Percentiles rank a stretch among this genome's conserved stretches.
These are phyloP conservation scores for Ivindomyrus marchei DNA, from an alignment of 2,113 vertebrate genomes.

Conservation along the genomic window DNA sequence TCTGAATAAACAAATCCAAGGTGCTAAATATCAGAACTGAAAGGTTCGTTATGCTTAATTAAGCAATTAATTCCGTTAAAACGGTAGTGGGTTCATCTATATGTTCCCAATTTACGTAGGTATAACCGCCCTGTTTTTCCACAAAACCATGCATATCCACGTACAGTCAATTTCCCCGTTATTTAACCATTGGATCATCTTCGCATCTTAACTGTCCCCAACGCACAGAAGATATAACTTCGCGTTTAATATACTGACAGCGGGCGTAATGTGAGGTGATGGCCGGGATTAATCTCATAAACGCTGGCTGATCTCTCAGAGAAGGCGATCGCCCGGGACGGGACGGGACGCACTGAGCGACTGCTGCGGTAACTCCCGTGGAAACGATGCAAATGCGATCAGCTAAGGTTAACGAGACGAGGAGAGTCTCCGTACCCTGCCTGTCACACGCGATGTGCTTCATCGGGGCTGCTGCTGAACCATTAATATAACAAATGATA, in stretches of 20 bases:
- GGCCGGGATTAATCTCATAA: not conserved
- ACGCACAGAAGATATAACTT: not conserved
- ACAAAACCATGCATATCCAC: not conserved
- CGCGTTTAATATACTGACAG: not conserved
- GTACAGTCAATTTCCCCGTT: not conserved
- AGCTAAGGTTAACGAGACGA: slow-evolving; percentile 14
- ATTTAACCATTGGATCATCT: not conserved
- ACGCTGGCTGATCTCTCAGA: not conserved
- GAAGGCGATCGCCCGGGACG: not conserved
- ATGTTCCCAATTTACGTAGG: not conserved
- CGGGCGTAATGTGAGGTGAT: not conserved
- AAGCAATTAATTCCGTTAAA: not conserved
- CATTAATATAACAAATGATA: not conserved
- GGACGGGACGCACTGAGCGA: not conserved
- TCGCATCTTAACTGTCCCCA: not conserved
- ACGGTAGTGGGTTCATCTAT: not conserved
- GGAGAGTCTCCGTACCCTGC: not conserved
- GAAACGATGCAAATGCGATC: slow-evolving; percentile 1
- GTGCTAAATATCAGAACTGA: not conserved
- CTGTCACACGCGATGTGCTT: not conserved
- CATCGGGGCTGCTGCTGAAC: not conserved
- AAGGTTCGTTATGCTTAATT: not conserved
- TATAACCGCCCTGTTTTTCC: not conserved
- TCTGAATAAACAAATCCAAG: not conserved
- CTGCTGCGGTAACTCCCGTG: not conserved